Percentiles rank a stretch among this genome's conserved stretches.
Evolutionary conservation across 1,140 invertebrate species (phyloP).

Genomic region (Drosophila pectinifera): DNA sequence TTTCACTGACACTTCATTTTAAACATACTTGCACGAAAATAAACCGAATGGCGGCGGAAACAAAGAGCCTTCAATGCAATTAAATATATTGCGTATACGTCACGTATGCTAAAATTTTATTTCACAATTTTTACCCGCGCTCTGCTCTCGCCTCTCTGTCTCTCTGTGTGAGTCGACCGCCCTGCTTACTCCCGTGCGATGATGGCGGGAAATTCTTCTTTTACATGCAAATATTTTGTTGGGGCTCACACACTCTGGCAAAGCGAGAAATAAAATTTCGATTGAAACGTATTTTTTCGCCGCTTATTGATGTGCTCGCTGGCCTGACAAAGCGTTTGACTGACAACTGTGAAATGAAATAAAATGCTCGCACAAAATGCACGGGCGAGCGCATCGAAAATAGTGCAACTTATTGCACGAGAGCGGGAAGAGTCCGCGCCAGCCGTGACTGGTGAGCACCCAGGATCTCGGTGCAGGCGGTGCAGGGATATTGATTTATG

Average conservation of each 20-base stretch:
- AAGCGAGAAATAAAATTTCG: constrained; percentile 45
- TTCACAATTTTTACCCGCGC: constrained; percentile 45
- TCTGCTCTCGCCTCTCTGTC: not conserved
- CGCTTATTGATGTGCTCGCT: constrained; percentile 63
- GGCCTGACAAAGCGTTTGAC: constrained; percentile 73
- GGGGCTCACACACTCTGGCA: constrained; percentile 32
- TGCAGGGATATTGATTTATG: constrained; percentile 56
- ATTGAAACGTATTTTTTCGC: constrained; percentile 61
- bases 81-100: constrained; percentile 65
- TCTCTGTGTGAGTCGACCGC: not conserved
- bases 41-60: not conserved
- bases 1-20: constrained; percentile 19
- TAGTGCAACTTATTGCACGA: constrained; percentile 48
- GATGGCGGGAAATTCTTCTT: constrained; percentile 52
- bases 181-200: constrained; percentile 6
- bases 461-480: constrained; percentile 6
- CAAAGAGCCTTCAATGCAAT: constrained; percentile 47
- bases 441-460: not conserved
- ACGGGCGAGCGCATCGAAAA: constrained; percentile 61
- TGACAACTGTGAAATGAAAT: constrained; percentile 65
- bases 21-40: constrained; percentile 12
- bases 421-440: constrained; percentile 1
- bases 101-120: constrained; percentile 59
- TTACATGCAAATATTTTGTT: constrained; percentile 63
- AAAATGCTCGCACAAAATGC: constrained; percentile 43